These are phyloP conservation scores for Alsophila aescularia DNA, from an alignment of 2,888 invertebrate species.

Conservation along the genomic window DNA sequence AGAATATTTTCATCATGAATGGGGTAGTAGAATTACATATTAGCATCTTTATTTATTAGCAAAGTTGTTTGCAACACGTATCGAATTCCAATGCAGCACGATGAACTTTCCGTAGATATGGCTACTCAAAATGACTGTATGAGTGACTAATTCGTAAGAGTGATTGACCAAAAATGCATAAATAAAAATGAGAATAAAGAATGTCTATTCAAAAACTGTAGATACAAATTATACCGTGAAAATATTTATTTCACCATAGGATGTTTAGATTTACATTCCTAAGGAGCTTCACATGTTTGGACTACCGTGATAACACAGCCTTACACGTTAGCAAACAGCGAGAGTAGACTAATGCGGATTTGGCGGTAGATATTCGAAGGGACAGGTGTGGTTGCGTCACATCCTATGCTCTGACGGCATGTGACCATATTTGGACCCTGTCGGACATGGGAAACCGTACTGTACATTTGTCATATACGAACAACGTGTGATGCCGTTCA, in stretches of 20 bases:
- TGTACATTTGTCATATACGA: not conserved
- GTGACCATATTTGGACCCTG: slow-evolving; percentile 15
- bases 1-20: not conserved
- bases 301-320: slow-evolving; percentile 16
- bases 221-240: too few relatives aligned
- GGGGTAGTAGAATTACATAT: too few relatives aligned
- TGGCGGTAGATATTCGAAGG: slow-evolving; percentile 25
- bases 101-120: too few relatives aligned
- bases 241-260: not conserved
- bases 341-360: slow-evolving; percentile 43
- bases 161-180: too few relatives aligned
- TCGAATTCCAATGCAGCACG: too few relatives aligned
- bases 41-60: too few relatives aligned
- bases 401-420: slow-evolving; percentile 47
- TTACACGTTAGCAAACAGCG: slow-evolving; percentile 53
- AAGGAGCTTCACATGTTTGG: not conserved
- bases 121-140: too few relatives aligned
- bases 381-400: slow-evolving; percentile 48
- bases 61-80: too few relatives aligned
- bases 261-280: slow-evolving; percentile 5
- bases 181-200: too few relatives aligned
- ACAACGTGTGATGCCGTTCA: not conserved
- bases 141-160: too few relatives aligned
- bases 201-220: too few relatives aligned
- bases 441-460: slow-evolving; percentile 16